Evolutionary conservation across 2,888 invertebrate genomes (phyloP).

Genomic region (Neoitamus cyanurus): DNA sequence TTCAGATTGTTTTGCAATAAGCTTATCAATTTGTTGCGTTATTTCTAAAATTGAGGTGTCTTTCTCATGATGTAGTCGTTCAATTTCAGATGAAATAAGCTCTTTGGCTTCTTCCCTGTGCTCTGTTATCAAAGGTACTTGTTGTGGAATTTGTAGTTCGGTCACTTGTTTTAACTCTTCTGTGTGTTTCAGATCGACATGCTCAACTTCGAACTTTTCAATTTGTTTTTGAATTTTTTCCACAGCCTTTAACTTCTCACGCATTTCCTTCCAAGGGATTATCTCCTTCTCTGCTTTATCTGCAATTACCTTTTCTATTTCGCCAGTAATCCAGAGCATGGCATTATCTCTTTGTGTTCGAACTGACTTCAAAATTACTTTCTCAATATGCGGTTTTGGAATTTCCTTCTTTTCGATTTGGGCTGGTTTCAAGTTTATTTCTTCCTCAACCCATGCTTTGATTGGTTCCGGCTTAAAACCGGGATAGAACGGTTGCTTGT

Average conservation of each 20-base stretch:
- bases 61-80: slow-evolving; percentile 64
- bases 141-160: slow-evolving; percentile 56
- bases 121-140: slow-evolving; percentile 57
- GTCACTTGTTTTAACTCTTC: slow-evolving; percentile 57
- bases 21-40: slow-evolving; percentile 63
- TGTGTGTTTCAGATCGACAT: slow-evolving; percentile 64
- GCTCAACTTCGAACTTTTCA: slow-evolving; percentile 65
- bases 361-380: slow-evolving; percentile 68
- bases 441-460: slow-evolving; percentile 75
- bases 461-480: slow-evolving; percentile 64
- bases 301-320: slow-evolving; percentile 63
- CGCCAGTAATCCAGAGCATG: slow-evolving; percentile 63
- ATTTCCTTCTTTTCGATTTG: slow-evolving; percentile 69
- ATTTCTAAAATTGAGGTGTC: slow-evolving; percentile 65
- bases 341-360: slow-evolving; percentile 67
- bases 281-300: slow-evolving; percentile 62
- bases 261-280: slow-evolving; percentile 65
- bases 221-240: slow-evolving; percentile 65
- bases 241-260: slow-evolving; percentile 62
- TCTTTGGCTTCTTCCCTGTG: slow-evolving; percentile 58
- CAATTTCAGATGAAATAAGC: slow-evolving; percentile 64
- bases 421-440: slow-evolving; percentile 71
- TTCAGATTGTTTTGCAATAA: slow-evolving; percentile 61
- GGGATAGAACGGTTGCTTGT: slow-evolving; percentile 63
- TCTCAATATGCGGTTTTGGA: slow-evolving; percentile 68